Conservation (phyloP, 2,888 invertebrate species). For the Plebejus argus region DNA sequence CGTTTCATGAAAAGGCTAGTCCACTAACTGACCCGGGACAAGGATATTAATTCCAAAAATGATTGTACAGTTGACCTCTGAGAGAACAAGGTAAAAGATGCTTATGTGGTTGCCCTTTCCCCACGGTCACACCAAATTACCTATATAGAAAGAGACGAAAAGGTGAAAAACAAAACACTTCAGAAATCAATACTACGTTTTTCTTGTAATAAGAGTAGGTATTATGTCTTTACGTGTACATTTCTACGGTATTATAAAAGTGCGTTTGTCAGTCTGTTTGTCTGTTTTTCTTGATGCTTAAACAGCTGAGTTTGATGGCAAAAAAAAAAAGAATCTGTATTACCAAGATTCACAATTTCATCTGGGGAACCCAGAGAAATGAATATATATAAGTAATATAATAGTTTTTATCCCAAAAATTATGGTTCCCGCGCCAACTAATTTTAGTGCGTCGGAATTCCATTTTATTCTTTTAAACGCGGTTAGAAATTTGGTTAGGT, state of each 20-base stretch:
- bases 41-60: slow-evolving; percentile 5
- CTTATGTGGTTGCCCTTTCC: slow-evolving; percentile 10
- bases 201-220: too few relatives aligned
- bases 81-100: slow-evolving; percentile 19
- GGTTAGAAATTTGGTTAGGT: neutral
- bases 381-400: too few relatives aligned
- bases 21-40: neutral
- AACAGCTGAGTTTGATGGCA: too few relatives aligned
- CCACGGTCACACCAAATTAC: neutral
- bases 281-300: too few relatives aligned
- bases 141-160: neutral
- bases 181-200: neutral
- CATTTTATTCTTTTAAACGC: neutral
- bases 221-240: too few relatives aligned
- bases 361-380: too few relatives aligned
- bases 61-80: slow-evolving; percentile 1
- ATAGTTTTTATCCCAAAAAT: too few relatives aligned
- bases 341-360: too few relatives aligned
- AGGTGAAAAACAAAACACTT: neutral
- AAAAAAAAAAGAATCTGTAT: too few relatives aligned
- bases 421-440: too few relatives aligned
- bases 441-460: neutral
- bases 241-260: too few relatives aligned
- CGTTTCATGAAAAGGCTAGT: neutral
- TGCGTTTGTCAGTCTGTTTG: too few relatives aligned